Evolutionary conservation across 2,888 invertebrate species (phyloP).

Genomic region (Hetaerina titia): DNA sequence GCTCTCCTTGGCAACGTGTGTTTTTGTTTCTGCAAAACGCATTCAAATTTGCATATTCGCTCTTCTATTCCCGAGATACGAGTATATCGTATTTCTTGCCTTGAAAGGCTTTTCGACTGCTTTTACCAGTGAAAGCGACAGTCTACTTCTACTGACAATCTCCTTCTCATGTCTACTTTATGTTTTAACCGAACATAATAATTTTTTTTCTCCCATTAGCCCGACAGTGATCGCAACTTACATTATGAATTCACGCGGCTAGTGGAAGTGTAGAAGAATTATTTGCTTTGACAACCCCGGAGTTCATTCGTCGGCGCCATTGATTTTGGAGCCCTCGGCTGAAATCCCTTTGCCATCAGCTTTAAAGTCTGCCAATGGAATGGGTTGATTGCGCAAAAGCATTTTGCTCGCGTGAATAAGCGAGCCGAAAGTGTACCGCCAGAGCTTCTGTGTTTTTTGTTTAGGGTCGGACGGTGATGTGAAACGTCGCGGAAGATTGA

Average conservation of each 20-base stretch:
- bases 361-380: constrained; percentile 9
- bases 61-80: no score
- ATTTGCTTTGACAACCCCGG: background rate
- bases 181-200: no score
- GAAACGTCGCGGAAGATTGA: constrained; percentile 14
- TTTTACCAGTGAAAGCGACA: no score
- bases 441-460: background rate
- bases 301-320: background rate
- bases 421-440: background rate
- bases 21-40: no score
- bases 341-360: background rate
- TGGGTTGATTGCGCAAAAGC: background rate
- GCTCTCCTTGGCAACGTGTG: no score
- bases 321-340: background rate
- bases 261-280: background rate
- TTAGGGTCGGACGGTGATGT: background rate
- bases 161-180: no score
- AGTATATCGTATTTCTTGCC: no score
- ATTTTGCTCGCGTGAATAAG: background rate
- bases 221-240: no score
- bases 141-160: no score
- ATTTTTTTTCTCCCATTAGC: no score
- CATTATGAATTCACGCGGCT: background rate
- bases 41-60: no score
- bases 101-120: no score